phyloP scores from a whole-genome alignment of 2,888 invertebrate species.

The Polydrusus cervinus region DNA sequence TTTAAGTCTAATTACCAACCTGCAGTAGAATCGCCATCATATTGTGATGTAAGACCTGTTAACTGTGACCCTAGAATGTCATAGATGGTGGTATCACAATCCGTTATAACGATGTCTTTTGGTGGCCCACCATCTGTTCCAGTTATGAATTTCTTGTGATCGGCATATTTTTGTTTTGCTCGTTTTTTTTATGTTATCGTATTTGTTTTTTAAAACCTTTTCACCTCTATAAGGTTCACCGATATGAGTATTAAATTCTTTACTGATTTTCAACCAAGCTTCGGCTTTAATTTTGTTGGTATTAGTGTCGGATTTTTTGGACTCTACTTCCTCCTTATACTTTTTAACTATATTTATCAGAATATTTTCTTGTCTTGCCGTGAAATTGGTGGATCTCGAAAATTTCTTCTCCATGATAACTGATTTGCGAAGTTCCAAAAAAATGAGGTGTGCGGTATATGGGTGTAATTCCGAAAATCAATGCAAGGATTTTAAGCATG shows the following conservation, averaged over 20 bases:
- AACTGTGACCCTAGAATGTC: neutral
- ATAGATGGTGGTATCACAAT: neutral
- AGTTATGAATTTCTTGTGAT: constrained; percentile 26
- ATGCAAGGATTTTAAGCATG: too few relatives aligned
- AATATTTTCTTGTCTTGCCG: constrained; percentile 4
- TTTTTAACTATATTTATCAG: constrained; percentile 24
- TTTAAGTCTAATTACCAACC: too few relatives aligned
- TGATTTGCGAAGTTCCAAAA: too few relatives aligned
- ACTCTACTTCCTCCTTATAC: constrained; percentile 33
- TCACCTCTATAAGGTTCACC: constrained; percentile 21
- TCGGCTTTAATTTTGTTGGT: constrained; percentile 27
- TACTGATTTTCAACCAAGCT: constrained; percentile 28
- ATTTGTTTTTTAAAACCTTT: constrained; percentile 37
- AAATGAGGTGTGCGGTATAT: too few relatives aligned
- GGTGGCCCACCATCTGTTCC: constrained; percentile 40
- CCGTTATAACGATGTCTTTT: constrained; percentile 13
- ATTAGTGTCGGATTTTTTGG: constrained; percentile 30
- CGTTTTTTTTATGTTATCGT: constrained; percentile 34
- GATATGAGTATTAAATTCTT: constrained; percentile 27
- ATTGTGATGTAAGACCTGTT: neutral
- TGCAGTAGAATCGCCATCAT: neutral
- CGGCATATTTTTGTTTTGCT: constrained; percentile 30
- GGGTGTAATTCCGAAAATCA: too few relatives aligned
- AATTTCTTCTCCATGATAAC: neutral
- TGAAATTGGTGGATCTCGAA: neutral